A percentile compares a stretch with the other conserved stretches of the same genome.
Evolutionary conservation across 2,113 vertebrate genomes (phyloP).

Genomic region (Motacilla tschutschensis): DNA sequence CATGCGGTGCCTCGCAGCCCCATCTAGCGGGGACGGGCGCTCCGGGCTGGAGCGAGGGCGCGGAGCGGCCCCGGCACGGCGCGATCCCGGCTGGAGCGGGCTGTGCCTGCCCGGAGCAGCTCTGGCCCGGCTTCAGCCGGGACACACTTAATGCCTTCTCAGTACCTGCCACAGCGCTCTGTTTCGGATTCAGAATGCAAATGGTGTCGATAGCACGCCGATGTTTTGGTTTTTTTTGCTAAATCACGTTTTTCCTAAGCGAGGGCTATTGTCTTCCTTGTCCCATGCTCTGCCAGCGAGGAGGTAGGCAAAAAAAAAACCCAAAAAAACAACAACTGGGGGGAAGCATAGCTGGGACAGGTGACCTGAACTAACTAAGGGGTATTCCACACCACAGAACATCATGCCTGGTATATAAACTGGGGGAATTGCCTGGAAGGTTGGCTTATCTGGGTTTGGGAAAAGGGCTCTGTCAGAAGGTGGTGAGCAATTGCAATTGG

Average conservation of each 20-base stretch:
- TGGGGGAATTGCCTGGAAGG: background rate
- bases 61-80: background rate
- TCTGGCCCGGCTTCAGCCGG: background rate
- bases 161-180: no score
- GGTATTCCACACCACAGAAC: background rate
- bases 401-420: rapidly evolving
- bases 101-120: background rate
- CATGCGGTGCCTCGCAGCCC: slow-evolving; percentile 30
- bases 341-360: background rate
- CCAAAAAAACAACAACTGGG: background rate
- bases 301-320: no score
- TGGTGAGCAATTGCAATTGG: background rate
- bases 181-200: rapidly evolving
- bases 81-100: background rate
- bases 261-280: background rate
- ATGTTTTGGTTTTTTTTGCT: background rate
- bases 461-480: background rate
- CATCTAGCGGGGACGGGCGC: slow-evolving; percentile 40
- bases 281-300: background rate
- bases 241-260: background rate
- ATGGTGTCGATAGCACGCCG: background rate
- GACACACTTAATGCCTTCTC: rapidly evolving
- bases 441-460: rapidly evolving
- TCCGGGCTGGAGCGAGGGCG: background rate
- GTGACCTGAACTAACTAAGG: background rate